Evolutionary conservation across 2,797 vertebrate species (phyloP).

Genomic region (Coreius guichenoti): DNA sequence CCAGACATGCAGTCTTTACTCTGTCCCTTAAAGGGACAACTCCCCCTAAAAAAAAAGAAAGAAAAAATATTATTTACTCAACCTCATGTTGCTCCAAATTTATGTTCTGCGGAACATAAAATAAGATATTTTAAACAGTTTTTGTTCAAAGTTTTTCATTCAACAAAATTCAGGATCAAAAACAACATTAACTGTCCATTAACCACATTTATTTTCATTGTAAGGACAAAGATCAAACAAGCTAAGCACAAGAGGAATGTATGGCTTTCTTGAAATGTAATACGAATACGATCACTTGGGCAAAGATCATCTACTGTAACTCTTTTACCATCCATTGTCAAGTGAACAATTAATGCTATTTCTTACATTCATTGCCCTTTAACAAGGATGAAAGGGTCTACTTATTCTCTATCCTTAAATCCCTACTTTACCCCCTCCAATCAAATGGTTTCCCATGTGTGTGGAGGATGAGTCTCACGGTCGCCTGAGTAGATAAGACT

Average conservation of each 20-base stretch:
- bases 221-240: not conserved
- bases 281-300: not conserved
- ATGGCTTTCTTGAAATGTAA: not conserved
- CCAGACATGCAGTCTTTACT: not conserved
- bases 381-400: not conserved
- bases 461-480: not conserved
- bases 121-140: not conserved
- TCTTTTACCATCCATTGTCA: not conserved
- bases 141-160: not conserved
- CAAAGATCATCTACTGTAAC: not conserved
- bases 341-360: not conserved
- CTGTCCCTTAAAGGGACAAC: not conserved
- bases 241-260: too few relatives aligned
- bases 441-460: not conserved
- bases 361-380: conserved; percentile 18
- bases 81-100: not conserved
- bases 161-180: too few relatives aligned
- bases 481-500: not conserved
- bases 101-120: not conserved
- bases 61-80: not conserved
- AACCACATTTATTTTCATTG: not conserved
- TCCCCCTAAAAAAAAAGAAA: not conserved
- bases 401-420: conserved; percentile 9
- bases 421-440: conserved; percentile 10
- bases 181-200: not conserved